Evolutionary conservation across 2,888 invertebrate species (phyloP), one percentile per base, ranked within the genome.

Genomic region (Alloplasta piceator): DNA sequence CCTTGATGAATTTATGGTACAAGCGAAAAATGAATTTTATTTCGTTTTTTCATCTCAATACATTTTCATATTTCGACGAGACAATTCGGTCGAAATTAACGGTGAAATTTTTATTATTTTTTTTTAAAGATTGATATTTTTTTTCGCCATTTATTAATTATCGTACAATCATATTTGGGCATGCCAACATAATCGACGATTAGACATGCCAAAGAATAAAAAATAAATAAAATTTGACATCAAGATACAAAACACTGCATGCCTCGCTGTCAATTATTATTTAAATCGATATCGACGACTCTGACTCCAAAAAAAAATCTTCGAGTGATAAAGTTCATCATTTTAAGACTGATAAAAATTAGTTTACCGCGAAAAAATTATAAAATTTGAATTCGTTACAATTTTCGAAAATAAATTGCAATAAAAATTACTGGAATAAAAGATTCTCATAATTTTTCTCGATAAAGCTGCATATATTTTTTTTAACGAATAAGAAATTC

Each of bases 111-210:
- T 26, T 1, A 2, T 26, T 26, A 26, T 3, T 26, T 1, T 26
- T 26, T 26, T 26, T 26, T 26, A 26, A 26, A 26, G 26, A 26
- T 26, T 26, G 26, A 26, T 26, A 2, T 26, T 3, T 26, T 26
- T 26, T 26, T 26, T 26, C 26, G 3, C 26, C 26, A 26, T 26
- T 12, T 71, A 39, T 12, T 55, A 58, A 66, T 41, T 70, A 61
- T 56, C 72, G 61, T 64, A 71, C 71, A 74, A 73, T 50, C 56
- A 39, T 60, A 56, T 63, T 16, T 64, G 66, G 71, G 38, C 80
- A 80, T 76, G 76, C 80, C 67, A 76, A 80, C 68, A 75, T 72
- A 76, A 64, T 61, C 72, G 71, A 67, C 58, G 43, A 67, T 76
- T 68, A 80, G 66, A 63, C 78, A 79, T 79, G 78, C 78, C 78